Percentiles rank a stretch among this genome's conserved stretches.
These are phyloP conservation scores for Lordiphosa mommai DNA, from an alignment of 1,140 invertebrate genomes.

Conservation along the genomic window DNA sequence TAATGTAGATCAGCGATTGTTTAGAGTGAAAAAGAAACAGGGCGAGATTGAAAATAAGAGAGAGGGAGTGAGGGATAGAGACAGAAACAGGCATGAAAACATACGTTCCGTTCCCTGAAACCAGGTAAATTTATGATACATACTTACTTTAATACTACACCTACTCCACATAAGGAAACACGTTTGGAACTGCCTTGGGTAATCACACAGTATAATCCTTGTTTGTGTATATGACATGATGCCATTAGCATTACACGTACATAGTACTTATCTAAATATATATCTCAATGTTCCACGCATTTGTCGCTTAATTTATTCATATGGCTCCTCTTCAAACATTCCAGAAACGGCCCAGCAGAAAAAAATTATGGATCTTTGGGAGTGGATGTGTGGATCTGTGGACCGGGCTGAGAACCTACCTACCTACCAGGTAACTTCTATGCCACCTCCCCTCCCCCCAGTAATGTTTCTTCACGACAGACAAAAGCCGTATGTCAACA, in stretches of 20 bases:
- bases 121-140: constrained; percentile 10
- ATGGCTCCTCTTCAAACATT: neutral
- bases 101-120: constrained; percentile 14
- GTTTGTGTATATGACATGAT: constrained; percentile 10
- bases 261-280: neutral
- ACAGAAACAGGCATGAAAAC: constrained; percentile 1
- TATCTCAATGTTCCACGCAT: neutral
- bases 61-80: neutral
- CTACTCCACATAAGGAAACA: neutral
- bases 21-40: constrained; percentile 11
- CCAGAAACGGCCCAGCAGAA: neutral
- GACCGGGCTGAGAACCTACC: constrained; percentile 10
- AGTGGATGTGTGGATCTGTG: constrained; percentile 9
- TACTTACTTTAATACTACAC: neutral
- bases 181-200: neutral
- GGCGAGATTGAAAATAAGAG: neutral
- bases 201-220: neutral
- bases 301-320: neutral
- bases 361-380: neutral
- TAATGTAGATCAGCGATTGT: neutral
- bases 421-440: constrained; percentile 68
- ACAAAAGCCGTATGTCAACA: constrained; percentile 16
- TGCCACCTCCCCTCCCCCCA: constrained; percentile 50
- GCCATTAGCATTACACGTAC: neutral
- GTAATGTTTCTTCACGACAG: constrained; percentile 73